Percentiles rank a stretch among this genome's conserved stretches.
phyloP scores from a whole-genome alignment of 1,140 invertebrate species.

The Drosophila aff. region DNA sequence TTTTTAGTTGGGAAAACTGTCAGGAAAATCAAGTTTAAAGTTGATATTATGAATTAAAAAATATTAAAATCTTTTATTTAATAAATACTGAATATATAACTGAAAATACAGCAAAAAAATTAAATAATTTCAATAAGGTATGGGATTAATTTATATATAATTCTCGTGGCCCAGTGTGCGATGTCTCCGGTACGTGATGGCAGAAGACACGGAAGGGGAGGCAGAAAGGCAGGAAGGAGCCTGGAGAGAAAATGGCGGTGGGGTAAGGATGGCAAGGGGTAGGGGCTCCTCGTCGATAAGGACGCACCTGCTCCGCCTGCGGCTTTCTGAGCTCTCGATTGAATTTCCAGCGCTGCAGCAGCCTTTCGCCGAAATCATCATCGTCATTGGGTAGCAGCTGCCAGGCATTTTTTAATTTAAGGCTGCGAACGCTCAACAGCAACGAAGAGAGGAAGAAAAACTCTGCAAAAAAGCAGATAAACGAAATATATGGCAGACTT shows the following conservation, averaged over 20 bases:
- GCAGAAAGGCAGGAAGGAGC: not conserved
- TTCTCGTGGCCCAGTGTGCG: slow-evolving; percentile 20
- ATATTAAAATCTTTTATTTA: not conserved
- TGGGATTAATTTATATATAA: not conserved
- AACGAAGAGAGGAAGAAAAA: not conserved
- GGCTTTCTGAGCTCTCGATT: slow-evolving; percentile 65
- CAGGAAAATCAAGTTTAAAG: fast-evolving
- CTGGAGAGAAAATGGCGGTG: not conserved
- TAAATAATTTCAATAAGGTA: not conserved
- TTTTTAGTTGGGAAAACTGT: not conserved
- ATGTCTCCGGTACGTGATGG: slow-evolving; percentile 33
- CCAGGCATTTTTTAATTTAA: slow-evolving; percentile 69
- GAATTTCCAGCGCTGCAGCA: slow-evolving; percentile 49
- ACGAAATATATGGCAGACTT: slow-evolving; percentile 11
- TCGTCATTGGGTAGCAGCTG: slow-evolving; percentile 61
- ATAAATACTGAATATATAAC: not conserved
- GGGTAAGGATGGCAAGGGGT: not conserved
- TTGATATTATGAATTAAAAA: not conserved
- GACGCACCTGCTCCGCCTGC: slow-evolving; percentile 67
- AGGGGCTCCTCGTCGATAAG: slow-evolving; percentile 34
- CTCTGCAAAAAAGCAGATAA: not conserved
- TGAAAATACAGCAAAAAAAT: not conserved
- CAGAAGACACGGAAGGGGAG: slow-evolving; percentile 4
- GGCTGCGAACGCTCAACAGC: slow-evolving; percentile 5
- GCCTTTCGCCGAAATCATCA: slow-evolving; percentile 21